Base-by-base conservation (phyloP, 2,797 vertebrate genomes). In the Cyclura pinguis region DNA sequence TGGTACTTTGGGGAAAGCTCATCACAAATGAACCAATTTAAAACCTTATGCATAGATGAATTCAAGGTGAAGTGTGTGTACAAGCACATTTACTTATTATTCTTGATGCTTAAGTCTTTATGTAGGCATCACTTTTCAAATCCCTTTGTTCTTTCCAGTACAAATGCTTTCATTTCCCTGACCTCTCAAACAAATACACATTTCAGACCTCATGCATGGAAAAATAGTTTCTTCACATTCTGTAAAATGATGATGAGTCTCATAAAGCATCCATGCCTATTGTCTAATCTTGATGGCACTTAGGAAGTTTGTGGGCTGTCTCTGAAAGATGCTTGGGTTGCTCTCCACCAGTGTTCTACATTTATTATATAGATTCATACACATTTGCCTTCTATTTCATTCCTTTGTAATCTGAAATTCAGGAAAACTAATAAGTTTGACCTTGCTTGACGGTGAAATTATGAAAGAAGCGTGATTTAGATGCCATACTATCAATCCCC, bases 381-480 rank as follows among this genome's bases (percentile, higher is more conserved):
- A 76, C 16, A 69, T 55, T n/a, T 67, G 42, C 76, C 59, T 87
- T 80, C 32, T 12, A 24, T 80, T 38, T 57, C n/a, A 52, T 72
- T 88, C 78, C 27, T 81, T 72, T 38, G 64, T 27, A 16, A 59
- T 57, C 6, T 80, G 78, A 52, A 81, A 24, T 69, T 52, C 38
- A 24, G 24, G 22, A 14, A 42, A 72, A 69, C 32, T 6, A 16
- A 3, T 76, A 29, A n/a, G 12, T 42, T 89, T 84, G 72, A 83
- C 69, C 47, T 69, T 67, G 42, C 59, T 69, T 89, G 24, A 55
- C 14, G 27, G 8, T 78, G 57, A 24, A 64, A 24, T 64, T 35
- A 84, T 24, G 55, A 84, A 84, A 52, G 73, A 27, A 62, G 32
- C 74, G 67, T 85, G 72, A 52, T 77, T 89, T 52, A 84, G 59